These are phyloP conservation scores for Hermodice carunculata DNA, from an alignment of 2,888 invertebrate species.

Conservation along the genomic window DNA sequence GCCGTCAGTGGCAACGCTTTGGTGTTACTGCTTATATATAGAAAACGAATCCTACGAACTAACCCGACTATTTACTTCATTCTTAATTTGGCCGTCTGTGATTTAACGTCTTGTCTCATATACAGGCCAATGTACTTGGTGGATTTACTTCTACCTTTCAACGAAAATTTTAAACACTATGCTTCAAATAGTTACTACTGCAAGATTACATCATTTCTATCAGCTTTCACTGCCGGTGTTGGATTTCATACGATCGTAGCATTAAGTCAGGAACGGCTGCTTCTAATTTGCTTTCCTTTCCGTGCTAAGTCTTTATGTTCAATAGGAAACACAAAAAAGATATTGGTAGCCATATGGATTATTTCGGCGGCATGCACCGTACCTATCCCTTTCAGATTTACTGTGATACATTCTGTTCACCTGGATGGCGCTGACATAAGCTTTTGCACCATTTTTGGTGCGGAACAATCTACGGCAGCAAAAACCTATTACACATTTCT, in stretches of 20 bases:
- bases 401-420: background rate
- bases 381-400: slow-evolving; percentile 23
- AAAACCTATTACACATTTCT: slow-evolving; percentile 6
- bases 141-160: slow-evolving; percentile 18
- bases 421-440: background rate
- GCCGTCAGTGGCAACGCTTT: slow-evolving; percentile 27
- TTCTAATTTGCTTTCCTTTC: slow-evolving; percentile 72
- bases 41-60: background rate
- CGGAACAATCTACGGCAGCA: background rate
- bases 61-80: slow-evolving; percentile 31
- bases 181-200: no score
- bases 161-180: no score
- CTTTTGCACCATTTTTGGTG: slow-evolving; percentile 8
- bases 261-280: slow-evolving; percentile 26
- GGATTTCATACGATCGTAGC: slow-evolving; percentile 32
- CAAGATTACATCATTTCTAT: no score
- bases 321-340: slow-evolving; percentile 69
- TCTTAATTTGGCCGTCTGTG: slow-evolving; percentile 35
- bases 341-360: slow-evolving; percentile 71
- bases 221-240: slow-evolving; percentile 25
- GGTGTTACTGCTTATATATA: slow-evolving; percentile 24
- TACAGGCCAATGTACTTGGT: slow-evolving; percentile 22
- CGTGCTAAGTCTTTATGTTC: slow-evolving; percentile 72
- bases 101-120: slow-evolving; percentile 19
- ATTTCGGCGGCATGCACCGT: slow-evolving; percentile 53